phyloP scores from a whole-genome alignment of 2,797 vertebrate genomes.

The Choloepus didactylus region DNA sequence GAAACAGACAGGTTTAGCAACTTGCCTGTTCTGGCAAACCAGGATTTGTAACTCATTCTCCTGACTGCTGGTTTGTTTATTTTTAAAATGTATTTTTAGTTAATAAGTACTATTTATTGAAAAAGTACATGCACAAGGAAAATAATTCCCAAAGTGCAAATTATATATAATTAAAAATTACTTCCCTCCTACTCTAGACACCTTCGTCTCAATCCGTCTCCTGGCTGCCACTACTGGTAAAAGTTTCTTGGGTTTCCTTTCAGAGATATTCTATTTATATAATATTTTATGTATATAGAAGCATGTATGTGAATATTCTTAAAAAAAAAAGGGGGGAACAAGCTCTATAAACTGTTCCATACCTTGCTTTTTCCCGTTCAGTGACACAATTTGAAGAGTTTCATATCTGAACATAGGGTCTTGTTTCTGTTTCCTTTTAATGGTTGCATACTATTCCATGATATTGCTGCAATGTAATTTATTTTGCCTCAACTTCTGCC shows the following conservation, averaged over 20 bases:
- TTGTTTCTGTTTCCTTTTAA: slow-evolving; percentile 43
- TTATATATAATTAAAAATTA: slow-evolving; percentile 32
- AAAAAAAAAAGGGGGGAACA: slow-evolving; percentile 1
- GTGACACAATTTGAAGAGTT: slow-evolving; percentile 36
- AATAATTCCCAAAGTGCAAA: slow-evolving; percentile 37
- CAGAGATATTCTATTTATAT: not conserved
- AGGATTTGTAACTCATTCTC: slow-evolving; percentile 35
- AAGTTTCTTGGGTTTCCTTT: slow-evolving; percentile 12
- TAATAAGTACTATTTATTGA: slow-evolving; percentile 30
- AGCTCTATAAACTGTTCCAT: slow-evolving; percentile 16
- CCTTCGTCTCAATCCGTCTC: slow-evolving; percentile 8
- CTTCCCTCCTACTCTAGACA: not conserved
- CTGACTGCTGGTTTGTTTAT: slow-evolving; percentile 32
- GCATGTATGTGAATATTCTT: not conserved
- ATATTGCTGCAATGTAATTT: not conserved
- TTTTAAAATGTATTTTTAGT: slow-evolving; percentile 36
- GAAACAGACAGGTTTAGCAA: slow-evolving; percentile 68
- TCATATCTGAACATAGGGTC: not conserved
- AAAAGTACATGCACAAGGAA: not conserved
- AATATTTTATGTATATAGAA: not conserved
- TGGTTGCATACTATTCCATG: not conserved
- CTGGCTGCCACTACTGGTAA: not conserved
- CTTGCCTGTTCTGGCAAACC: slow-evolving; percentile 63
- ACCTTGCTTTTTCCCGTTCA: not conserved
- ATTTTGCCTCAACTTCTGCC: not conserved